Base-by-base conservation (phyloP, 2,888 invertebrate species). In the Lochmaea crataegi region DNA sequence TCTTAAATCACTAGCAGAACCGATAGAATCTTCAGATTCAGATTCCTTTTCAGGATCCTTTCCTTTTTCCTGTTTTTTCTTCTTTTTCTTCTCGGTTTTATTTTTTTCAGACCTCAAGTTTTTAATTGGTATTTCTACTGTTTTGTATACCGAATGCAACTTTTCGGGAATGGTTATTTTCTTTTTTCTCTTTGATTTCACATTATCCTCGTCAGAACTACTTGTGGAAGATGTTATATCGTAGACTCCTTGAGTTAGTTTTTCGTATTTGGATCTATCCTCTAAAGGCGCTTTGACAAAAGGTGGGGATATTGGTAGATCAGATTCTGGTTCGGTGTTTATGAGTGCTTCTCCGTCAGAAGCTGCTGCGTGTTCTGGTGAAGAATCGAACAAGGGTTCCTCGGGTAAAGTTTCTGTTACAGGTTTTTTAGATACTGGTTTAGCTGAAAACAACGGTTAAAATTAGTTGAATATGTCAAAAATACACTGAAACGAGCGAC, bases 261-360 rank as follows among this genome's bases (percentile, higher is more conserved):
- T 94, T 81, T 94, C 93, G 82, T 94, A 94, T 81, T 93, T 94
- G 22, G 93, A 92, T 92, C 94, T 89, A 83, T 93, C 92, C 80
- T 93, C 93, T 5, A 91, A 78, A 0, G 92, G 92, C 0, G 90
- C 89, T 79, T 90, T 90, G 0, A 91, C 89, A 82, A 90, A 92
- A 0, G 89, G 88, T 65, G 90, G 86, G 16, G 89, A 87, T 51
- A 84, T 83, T 45, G 84, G 84, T 1, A 74, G 70, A 42, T 82
- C 80, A 18, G 73, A 76, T 71, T 83, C 83, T 0, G 86, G 84
- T 78, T 84, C 85, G 7, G 86, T 84, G 5, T 84, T 83, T 51
- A 88, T 80, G 7, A 88, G 78, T 1, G 84, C 85, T 77, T 88
- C 88, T 12, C 88, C 88, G 70, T 88, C 88, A 12, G 83, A 84